These are phyloP conservation scores for Zoanthus sociatus DNA, from an alignment of 92 coral and sea anemone genomes.

Conservation along the genomic window DNA sequence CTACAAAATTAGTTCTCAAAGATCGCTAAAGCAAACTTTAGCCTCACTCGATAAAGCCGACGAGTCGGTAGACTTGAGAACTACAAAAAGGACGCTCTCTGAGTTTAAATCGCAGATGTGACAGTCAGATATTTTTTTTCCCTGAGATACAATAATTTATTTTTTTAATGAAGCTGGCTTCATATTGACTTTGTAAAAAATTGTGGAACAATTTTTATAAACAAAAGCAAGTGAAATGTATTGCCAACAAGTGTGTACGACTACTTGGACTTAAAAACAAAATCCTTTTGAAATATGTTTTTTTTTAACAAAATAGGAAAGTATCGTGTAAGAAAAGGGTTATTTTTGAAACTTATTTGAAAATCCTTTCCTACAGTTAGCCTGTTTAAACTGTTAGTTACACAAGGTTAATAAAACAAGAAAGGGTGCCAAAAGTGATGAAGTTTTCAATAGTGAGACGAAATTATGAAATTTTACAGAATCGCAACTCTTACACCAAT, in stretches of 20 bases:
- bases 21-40: too few species aligned
- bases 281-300: background rate
- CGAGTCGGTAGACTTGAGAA: too few species aligned
- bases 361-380: background rate
- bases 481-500: too few species aligned
- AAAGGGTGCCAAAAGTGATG: background rate
- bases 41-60: too few species aligned
- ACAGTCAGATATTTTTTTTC: background rate
- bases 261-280: background rate
- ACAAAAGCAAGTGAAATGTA: background rate
- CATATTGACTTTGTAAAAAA: constrained; percentile 32
- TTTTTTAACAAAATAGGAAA: background rate
- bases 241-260: background rate
- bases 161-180: constrained; percentile 40
- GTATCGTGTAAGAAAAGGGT: background rate
- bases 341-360: background rate
- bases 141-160: background rate
- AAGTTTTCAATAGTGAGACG: too few species aligned
- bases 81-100: background rate
- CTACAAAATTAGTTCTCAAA: too few species aligned
- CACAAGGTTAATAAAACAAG: background rate
- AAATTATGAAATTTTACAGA: too few species aligned
- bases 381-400: background rate
- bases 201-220: constrained; percentile 42
- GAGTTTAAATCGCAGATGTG: background rate